phyloP scores from a whole-genome alignment of 2,113 vertebrate genomes.

The Gallinago media region DNA sequence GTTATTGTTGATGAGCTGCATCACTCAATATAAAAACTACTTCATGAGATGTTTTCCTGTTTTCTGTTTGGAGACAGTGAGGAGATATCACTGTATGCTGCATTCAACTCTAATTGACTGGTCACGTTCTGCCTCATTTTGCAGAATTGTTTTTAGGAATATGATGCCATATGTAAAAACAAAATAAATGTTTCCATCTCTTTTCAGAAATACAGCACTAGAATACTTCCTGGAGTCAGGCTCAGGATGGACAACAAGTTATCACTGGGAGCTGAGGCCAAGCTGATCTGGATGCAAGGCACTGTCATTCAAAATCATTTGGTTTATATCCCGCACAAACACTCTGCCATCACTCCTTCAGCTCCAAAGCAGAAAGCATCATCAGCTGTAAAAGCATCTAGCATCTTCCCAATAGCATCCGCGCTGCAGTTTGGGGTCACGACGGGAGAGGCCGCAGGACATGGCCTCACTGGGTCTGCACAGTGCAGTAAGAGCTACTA shows the following conservation, averaged over 20 bases:
- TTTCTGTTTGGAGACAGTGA: background rate
- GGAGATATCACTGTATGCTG: background rate
- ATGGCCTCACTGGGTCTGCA: background rate
- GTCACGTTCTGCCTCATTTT: constrained; percentile 30
- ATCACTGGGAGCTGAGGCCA: background rate
- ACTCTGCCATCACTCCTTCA: background rate
- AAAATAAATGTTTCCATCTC: background rate
- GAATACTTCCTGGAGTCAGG: background rate
- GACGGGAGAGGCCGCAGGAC: background rate
- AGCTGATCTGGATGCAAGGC: background rate
- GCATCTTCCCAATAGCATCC: background rate
- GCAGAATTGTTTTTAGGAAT: constrained; percentile 31
- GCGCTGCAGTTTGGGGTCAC: background rate
- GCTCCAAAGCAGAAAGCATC: background rate
- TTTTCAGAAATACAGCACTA: background rate
- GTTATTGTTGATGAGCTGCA: background rate
- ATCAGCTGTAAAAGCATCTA: background rate
- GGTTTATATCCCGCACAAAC: background rate
- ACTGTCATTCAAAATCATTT: background rate
- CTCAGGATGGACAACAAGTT: background rate
- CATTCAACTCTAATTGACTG: constrained; percentile 34
- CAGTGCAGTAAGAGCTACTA: background rate
- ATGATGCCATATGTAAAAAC: background rate
- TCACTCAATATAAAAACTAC: background rate
- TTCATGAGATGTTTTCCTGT: background rate